Evolutionary conservation across 2,113 vertebrate genomes (phyloP), one percentile per base, ranked within the genome.

Genomic region (Sitta europaea): DNA sequence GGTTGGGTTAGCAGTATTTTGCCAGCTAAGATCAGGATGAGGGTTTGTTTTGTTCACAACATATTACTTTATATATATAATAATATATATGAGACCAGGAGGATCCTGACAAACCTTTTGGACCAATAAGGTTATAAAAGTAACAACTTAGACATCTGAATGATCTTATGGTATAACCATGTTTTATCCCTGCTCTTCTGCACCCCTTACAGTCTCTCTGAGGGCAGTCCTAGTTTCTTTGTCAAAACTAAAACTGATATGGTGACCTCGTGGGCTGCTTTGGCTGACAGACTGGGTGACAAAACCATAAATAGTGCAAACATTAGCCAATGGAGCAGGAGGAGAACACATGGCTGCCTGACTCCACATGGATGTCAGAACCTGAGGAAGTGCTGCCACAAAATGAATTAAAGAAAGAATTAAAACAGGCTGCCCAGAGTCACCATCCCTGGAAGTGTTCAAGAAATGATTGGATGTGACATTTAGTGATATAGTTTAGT

Each of bases 311-410:
- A 9, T 1, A 57, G 10, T 16, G 43, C 2, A 9, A 71, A 58
- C 15, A 75, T n/a, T 5, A 72, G n/a, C 43, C 0, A 0, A 9
- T 2, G 9, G 12, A 14, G 16, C n/a, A 22, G 23, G 33, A 17
- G 10, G 9, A 71, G 28, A 83, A 29, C 11, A 53, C 7, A 35
- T 0, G 1, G n/a, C 28, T 38, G 11, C 28, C 19, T 51, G 33
- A 47, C 4, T 31, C 1, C 13, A 17, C 0, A 0, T 11, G 33
- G 54, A 80, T 76, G 45, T 29, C 23, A 80, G 50, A 65, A 14
- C 21, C n/a, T 73, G 58, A 59, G 54, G 36, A 80, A 59, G 3
- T 35, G 12, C 9, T 54, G 33, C 29, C 81, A 47, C 2, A 6
- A 55, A 31, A 25, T 62, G 16, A 66, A 19, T 35, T n/a, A n/a